Evolutionary conservation across 2,113 vertebrate genomes (phyloP).

Genomic region (Triplophysa rosa): DNA sequence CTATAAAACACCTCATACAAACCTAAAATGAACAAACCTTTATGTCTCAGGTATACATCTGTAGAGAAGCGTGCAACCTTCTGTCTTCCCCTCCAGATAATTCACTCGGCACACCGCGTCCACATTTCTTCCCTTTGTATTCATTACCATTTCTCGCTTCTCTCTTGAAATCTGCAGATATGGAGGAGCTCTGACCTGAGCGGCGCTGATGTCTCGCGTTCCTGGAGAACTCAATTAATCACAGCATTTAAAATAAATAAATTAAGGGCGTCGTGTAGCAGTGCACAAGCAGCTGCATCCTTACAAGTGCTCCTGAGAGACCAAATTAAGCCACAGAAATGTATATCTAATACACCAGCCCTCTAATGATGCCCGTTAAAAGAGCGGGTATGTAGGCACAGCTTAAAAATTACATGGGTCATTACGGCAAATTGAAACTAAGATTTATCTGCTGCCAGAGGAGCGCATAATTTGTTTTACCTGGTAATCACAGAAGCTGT

Average conservation of each 20-base stretch:
- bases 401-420: conserved; percentile 77
- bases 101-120: conserved; percentile 7
- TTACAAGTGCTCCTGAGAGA: conserved; percentile 73
- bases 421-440: conserved; percentile 72
- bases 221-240: conserved; percentile 74
- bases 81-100: conserved; percentile 2
- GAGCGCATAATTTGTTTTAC: conserved; percentile 72
- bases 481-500: conserved; percentile 67
- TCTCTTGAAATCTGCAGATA: conserved; percentile 63
- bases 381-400: conserved; percentile 70
- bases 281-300: conserved; percentile 70
- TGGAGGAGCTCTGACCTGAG: conserved; percentile 41
- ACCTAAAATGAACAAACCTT: no score
- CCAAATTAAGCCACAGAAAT: conserved; percentile 73
- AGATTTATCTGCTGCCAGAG: conserved; percentile 78
- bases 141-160: conserved; percentile 18
- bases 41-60: not conserved
- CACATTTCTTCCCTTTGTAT: conserved; percentile 11
- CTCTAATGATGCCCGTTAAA: conserved; percentile 76
- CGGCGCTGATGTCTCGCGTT: conserved; percentile 60
- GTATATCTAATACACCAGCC: conserved; percentile 76
- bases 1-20: no score
- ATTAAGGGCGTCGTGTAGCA: conserved; percentile 70
- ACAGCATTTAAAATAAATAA: conserved; percentile 77
- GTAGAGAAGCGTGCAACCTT: not conserved